Evolutionary conservation across 2,113 vertebrate species (phyloP).

Genomic region (Pampusana beccarii): DNA sequence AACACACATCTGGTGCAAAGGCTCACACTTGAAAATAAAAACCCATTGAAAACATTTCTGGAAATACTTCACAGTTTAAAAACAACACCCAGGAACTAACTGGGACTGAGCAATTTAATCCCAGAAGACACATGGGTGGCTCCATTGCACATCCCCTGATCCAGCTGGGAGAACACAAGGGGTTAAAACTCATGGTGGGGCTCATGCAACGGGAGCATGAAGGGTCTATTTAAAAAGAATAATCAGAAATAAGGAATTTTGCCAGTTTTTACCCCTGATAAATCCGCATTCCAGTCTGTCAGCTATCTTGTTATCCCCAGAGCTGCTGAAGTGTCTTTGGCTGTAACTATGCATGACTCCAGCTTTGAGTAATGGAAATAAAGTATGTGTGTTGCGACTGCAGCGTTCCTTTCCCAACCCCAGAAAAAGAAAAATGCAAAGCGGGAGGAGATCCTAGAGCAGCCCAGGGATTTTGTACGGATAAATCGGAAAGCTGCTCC

Average conservation of each 20-base stretch:
- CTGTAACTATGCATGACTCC: constrained; percentile 62
- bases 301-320: constrained; percentile 75
- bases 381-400: constrained; percentile 27
- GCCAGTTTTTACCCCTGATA: constrained; percentile 72
- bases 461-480: background rate
- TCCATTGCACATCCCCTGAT: background rate
- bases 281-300: constrained; percentile 73
- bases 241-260: constrained; percentile 62
- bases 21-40: constrained; percentile 19
- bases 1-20: constrained; percentile 30
- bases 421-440: background rate
- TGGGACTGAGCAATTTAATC: background rate
- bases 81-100: background rate
- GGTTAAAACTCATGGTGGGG: background rate
- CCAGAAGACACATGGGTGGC: background rate
- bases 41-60: constrained; percentile 3
- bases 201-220: constrained; percentile 21
- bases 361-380: constrained; percentile 72
- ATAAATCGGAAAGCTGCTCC: background rate
- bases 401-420: constrained; percentile 2
- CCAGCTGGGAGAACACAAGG: background rate
- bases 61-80: background rate
- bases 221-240: constrained; percentile 53
- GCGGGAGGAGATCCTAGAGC: background rate
- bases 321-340: constrained; percentile 76